Evolutionary conservation across 2,113 vertebrate species (phyloP).

Genomic region (Garra rufa): DNA sequence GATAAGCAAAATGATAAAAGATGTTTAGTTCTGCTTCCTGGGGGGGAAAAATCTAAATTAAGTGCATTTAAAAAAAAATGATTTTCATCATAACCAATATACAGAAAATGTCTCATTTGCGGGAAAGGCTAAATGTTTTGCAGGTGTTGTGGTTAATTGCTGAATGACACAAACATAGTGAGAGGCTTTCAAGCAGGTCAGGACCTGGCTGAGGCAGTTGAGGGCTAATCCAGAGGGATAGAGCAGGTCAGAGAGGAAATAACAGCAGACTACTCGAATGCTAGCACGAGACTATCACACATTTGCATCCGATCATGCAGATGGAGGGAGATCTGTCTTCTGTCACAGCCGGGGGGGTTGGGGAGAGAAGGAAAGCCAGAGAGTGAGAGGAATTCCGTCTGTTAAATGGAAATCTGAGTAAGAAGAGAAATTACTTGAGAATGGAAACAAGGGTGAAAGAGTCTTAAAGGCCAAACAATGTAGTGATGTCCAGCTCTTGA

Average conservation of each 20-base stretch:
- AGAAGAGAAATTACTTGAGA: slow-evolving; percentile 4
- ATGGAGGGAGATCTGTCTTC: slow-evolving; percentile 59
- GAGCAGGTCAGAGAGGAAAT: slow-evolving; percentile 24
- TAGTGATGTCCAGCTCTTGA: background rate
- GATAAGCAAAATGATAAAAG: too few species aligned
- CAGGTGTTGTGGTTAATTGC: slow-evolving; percentile 28
- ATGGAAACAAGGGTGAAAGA: slow-evolving; percentile 31
- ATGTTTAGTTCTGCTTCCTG: too few species aligned
- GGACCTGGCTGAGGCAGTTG: slow-evolving; percentile 18
- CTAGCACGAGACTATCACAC: slow-evolving; percentile 54
- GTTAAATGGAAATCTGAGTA: slow-evolving; percentile 28
- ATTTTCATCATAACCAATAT: background rate
- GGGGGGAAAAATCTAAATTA: too few species aligned
- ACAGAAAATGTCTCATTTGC: background rate
- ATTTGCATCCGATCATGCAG: slow-evolving; percentile 64
- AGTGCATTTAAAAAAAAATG: too few species aligned
- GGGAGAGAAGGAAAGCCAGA: slow-evolving; percentile 54
- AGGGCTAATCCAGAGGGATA: slow-evolving; percentile 51
- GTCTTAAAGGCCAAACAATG: slow-evolving; percentile 2
- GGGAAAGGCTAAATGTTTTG: background rate
- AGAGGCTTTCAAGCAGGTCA: slow-evolving; percentile 43
- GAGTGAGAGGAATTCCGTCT: slow-evolving; percentile 3
- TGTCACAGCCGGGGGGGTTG: slow-evolving; percentile 49
- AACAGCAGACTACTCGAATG: slow-evolving; percentile 27
- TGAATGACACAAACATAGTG: slow-evolving; percentile 9